Conservation (phyloP, 2,797 vertebrate species). For the Emydoidea blandingii region DNA sequence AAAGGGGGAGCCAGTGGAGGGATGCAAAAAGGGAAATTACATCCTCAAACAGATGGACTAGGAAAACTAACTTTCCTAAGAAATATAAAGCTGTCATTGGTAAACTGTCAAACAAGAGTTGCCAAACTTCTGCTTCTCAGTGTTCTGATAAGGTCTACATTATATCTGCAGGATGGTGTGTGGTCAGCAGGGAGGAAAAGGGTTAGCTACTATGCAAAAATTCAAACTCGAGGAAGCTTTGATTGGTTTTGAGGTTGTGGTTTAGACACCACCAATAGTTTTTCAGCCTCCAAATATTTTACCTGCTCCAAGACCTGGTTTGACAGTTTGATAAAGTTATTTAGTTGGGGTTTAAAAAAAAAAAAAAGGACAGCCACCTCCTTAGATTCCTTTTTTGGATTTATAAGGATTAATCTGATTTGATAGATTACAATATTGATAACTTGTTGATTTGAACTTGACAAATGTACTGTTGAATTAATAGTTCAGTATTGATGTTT, state of each 20-base stretch:
- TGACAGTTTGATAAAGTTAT: constrained; percentile 19
- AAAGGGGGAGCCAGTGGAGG: background rate
- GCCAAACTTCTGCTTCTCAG: background rate
- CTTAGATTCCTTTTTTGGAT: background rate
- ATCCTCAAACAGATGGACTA: no score
- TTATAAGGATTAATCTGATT: constrained; percentile 24
- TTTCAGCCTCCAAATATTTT: no score
- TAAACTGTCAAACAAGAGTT: no score
- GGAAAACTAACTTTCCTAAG: no score
- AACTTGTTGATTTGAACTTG: constrained; percentile 17
- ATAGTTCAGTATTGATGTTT: background rate
- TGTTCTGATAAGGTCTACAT: no score
- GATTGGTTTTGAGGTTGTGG: constrained; percentile 32
- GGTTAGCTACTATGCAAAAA: background rate
- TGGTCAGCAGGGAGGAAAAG: background rate
- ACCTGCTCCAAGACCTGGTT: background rate
- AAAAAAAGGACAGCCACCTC: background rate
- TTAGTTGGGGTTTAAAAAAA: background rate
- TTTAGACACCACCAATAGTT: background rate
- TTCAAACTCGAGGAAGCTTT: constrained; percentile 6
- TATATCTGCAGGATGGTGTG: no score
- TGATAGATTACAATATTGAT: background rate
- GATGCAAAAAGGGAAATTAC: background rate
- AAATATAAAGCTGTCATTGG: no score
- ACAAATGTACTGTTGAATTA: background rate